Percentiles rank a stretch among this genome's conserved stretches.
Evolutionary conservation across 2,113 vertebrate genomes (phyloP).

Genomic region (Xyliphius kryptos): DNA sequence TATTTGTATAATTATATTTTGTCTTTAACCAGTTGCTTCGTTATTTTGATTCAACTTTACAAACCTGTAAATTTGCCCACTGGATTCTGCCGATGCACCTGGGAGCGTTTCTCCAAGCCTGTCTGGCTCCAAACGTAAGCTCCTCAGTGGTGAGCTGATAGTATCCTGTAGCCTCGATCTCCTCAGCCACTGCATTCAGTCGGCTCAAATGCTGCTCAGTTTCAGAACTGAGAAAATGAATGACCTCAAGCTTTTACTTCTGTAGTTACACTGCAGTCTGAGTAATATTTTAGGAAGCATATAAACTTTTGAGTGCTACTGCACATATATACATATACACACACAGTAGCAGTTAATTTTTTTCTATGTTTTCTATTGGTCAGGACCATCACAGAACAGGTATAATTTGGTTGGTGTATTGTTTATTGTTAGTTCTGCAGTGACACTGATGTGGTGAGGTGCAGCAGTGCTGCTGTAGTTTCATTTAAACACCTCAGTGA

Average conservation of each 20-base stretch:
- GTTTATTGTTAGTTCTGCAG: no score
- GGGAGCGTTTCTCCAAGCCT: constrained; percentile 81
- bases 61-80: constrained; percentile 80
- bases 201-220: constrained; percentile 64
- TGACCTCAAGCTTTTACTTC: background rate
- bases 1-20: background rate
- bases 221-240: constrained; percentile 57
- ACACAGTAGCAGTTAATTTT: no score
- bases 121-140: constrained; percentile 71
- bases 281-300: no score
- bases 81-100: constrained; percentile 82
- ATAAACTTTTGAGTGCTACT: no score
- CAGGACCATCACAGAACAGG: no score
- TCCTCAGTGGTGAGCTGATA: constrained; percentile 75
- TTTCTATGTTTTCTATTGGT: no score
- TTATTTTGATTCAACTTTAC: background rate
- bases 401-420: no score
- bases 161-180: constrained; percentile 73
- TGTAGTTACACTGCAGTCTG: no score
- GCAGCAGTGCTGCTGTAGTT: no score
- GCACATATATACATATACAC: no score
- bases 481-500: no score
- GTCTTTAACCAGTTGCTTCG: background rate
- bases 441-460: no score
- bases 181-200: constrained; percentile 63